phyloP scores from a whole-genome alignment of 2,888 invertebrate species.

The Papilio gigon region DNA sequence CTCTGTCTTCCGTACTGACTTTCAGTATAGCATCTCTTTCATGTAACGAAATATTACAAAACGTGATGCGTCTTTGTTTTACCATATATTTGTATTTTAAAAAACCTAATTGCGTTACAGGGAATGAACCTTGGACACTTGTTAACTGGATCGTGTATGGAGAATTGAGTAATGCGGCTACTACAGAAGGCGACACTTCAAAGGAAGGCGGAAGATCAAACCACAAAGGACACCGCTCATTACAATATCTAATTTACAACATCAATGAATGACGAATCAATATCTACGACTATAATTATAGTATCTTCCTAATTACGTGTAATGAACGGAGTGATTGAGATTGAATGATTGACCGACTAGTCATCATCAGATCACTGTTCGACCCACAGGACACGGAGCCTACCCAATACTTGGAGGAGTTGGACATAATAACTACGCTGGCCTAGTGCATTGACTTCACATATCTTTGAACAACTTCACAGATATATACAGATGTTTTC shows the following conservation, averaged over 20 bases:
- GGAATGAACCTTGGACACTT: background rate
- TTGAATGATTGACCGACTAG: no score
- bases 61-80: background rate
- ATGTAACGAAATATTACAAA: background rate
- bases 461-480: no score
- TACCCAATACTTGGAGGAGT: no score
- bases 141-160: background rate
- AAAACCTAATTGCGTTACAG: background rate
- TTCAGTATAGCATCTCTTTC: background rate
- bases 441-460: no score
- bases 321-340: no score
- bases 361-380: no score
- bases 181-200: background rate
- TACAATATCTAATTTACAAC: slow-evolving; percentile 19
- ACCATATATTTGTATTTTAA: background rate
- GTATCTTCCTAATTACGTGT: background rate
- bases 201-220: slow-evolving; percentile 33
- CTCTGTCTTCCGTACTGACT: background rate
- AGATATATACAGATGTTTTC: no score
- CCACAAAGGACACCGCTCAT: slow-evolving; percentile 20
- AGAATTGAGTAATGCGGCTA: background rate
- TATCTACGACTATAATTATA: slow-evolving; percentile 9
- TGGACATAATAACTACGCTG: no score
- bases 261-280: slow-evolving; percentile 28
- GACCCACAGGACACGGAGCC: no score